Evolutionary conservation across 2,888 invertebrate species (phyloP).

Genomic region (Panorpa germanica): DNA sequence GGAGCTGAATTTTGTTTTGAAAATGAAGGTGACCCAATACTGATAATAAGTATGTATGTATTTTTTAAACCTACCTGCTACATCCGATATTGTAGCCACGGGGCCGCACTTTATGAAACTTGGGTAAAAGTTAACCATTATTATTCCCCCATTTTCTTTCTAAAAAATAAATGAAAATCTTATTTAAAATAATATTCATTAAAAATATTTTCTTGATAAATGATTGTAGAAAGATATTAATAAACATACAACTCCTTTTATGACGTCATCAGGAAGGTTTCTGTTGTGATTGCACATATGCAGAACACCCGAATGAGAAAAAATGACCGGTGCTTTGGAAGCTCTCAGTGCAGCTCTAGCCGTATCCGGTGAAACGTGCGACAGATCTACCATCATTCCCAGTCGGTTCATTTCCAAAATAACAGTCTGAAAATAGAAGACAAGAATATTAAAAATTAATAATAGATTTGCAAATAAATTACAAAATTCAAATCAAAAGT

Average conservation of each 20-base stretch:
- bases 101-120: slow-evolving; percentile 33
- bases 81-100: slow-evolving; percentile 41
- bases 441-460: slow-evolving; percentile 8
- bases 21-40: too few relatives aligned
- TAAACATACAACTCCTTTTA: slow-evolving; percentile 29
- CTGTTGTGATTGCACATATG: slow-evolving; percentile 50
- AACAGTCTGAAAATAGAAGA: slow-evolving; percentile 35
- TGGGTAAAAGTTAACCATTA: slow-evolving; percentile 57
- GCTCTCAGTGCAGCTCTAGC: slow-evolving; percentile 45
- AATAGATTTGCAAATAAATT: too few relatives aligned
- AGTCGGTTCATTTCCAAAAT: slow-evolving; percentile 62
- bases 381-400: slow-evolving; percentile 59
- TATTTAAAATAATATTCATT: too few relatives aligned
- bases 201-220: too few relatives aligned
- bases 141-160: slow-evolving; percentile 46
- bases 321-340: slow-evolving; percentile 53
- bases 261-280: slow-evolving; percentile 51
- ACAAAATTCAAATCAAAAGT: slow-evolving; percentile 11
- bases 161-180: slow-evolving; percentile 22
- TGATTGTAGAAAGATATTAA: too few relatives aligned
- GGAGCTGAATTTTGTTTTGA: too few relatives aligned
- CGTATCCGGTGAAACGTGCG: slow-evolving; percentile 49
- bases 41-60: too few relatives aligned
- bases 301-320: slow-evolving; percentile 56
- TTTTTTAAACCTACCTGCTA: slow-evolving; percentile 43